A percentile compares a stretch with the other conserved stretches of the same genome.
These are phyloP conservation scores for Aplochiton taeniatus DNA, from an alignment of 2,797 vertebrate genomes.

Conservation along the genomic window DNA sequence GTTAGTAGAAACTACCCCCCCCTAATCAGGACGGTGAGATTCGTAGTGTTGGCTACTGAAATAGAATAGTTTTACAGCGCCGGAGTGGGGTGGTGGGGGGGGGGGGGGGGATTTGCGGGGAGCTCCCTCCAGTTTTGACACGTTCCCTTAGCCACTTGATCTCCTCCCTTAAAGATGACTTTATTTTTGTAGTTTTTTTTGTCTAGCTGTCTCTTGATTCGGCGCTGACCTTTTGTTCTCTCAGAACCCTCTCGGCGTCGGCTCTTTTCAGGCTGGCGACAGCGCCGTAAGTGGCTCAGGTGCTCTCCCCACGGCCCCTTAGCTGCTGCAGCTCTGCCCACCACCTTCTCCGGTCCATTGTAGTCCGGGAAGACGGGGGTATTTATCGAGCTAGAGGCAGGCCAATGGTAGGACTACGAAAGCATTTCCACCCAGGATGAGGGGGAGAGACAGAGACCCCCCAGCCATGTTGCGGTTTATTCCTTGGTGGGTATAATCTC, in stretches of 20 bases:
- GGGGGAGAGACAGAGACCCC: too few species aligned
- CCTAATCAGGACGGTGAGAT: conserved; percentile 20
- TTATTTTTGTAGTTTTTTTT: conserved; percentile 1
- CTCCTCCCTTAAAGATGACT: not conserved
- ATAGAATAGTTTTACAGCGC: not conserved
- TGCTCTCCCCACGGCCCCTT: too few species aligned
- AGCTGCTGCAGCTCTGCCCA: too few species aligned
- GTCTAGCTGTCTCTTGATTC: not conserved
- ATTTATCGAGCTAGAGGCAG: not conserved
- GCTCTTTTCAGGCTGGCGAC: too few species aligned
- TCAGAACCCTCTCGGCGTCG: too few species aligned
- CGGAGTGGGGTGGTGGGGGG: not conserved
- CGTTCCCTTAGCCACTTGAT: not conserved
- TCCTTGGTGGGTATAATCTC: too few species aligned
- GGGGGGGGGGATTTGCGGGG: too few species aligned
- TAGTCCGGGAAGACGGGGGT: not conserved
- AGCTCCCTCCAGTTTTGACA: conserved; percentile 9
- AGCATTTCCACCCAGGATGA: not conserved
- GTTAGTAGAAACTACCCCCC: too few species aligned
- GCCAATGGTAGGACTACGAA: not conserved
- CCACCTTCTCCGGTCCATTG: not conserved
- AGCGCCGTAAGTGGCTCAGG: too few species aligned
- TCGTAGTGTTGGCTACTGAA: not conserved
- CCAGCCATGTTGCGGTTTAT: too few species aligned
- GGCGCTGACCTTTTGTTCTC: conserved; percentile 11